Evolutionary conservation across 2,113 vertebrate species (phyloP).

Genomic region (Bagarius yarrelli): DNA sequence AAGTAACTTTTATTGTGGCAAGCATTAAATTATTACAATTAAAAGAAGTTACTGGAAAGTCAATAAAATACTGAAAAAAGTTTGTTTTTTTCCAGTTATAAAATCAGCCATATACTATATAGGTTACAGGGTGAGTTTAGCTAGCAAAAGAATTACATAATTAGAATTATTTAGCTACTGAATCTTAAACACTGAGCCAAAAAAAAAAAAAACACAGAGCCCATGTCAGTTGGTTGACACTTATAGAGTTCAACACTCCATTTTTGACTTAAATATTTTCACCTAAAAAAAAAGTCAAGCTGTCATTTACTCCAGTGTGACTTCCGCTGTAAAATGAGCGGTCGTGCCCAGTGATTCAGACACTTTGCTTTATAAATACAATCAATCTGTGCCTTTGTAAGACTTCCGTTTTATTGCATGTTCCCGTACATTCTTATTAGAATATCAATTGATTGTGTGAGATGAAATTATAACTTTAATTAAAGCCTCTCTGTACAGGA

Average conservation of each 20-base stretch:
- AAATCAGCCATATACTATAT: too few species aligned
- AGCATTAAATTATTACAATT: too few species aligned
- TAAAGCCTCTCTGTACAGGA: conserved; percentile 58
- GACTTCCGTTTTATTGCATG: conserved; percentile 45
- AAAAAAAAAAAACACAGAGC: background rate
- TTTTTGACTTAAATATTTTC: background rate
- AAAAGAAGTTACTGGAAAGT: too few species aligned
- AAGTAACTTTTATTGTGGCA: too few species aligned
- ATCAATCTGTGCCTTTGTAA: conserved; percentile 42
- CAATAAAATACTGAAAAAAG: too few species aligned
- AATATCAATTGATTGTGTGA: conserved; percentile 57
- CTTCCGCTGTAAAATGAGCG: background rate
- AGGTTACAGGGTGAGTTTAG: too few species aligned
- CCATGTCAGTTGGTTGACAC: background rate
- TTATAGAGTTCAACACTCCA: background rate
- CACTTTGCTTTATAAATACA: conserved; percentile 43
- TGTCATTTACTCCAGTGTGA: background rate
- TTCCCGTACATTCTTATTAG: conserved; percentile 49
- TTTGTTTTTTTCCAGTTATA: too few species aligned
- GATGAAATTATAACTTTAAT: conserved; percentile 63
- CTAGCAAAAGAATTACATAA: too few species aligned
- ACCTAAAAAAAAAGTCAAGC: background rate
- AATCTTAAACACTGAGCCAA: background rate
- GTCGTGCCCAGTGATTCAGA: conserved; percentile 17
- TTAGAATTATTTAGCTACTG: background rate